phyloP scores from a whole-genome alignment of 37 sponge, comb jelly and placozoan genomes.

The Eunapius fragilis region DNA sequence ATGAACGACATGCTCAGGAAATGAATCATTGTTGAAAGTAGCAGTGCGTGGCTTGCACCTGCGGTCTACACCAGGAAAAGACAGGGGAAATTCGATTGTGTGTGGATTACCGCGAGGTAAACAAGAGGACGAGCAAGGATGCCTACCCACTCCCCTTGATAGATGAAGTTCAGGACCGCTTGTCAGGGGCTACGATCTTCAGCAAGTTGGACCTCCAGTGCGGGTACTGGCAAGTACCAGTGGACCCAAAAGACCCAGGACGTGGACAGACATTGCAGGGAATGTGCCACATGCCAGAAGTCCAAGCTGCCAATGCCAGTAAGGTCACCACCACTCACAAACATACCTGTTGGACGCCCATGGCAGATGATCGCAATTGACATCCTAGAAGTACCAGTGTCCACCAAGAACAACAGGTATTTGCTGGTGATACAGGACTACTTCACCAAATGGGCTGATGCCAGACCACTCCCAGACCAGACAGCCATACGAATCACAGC shows the following conservation, averaged over 20 bases:
- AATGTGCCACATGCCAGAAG: conserved; percentile 44
- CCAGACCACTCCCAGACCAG: no score
- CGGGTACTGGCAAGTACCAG: conserved; percentile 70
- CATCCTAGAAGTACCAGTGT: no score
- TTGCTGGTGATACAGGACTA: no score
- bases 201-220: conserved; percentile 55
- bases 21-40: conserved; percentile 62
- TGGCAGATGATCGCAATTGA: no score
- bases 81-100: conserved; percentile 54
- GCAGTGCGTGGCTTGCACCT: conserved; percentile 74
- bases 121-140: conserved; percentile 56
- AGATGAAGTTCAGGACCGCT: conserved; percentile 67
- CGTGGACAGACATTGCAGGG: conserved; percentile 32
- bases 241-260: conserved; percentile 40
- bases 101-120: conserved; percentile 68
- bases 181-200: conserved; percentile 53
- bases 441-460: no score
- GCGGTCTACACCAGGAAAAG: conserved; percentile 52
- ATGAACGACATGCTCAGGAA: conserved; percentile 52
- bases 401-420: no score
- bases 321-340: conserved; percentile 8
- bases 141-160: conserved; percentile 67
- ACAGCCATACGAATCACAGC: no score
- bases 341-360: no score
- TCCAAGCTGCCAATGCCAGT: conserved; percentile 29